Base-by-base conservation (phyloP, 2,888 invertebrate genomes). In the Sclerodermus sp. region DNA sequence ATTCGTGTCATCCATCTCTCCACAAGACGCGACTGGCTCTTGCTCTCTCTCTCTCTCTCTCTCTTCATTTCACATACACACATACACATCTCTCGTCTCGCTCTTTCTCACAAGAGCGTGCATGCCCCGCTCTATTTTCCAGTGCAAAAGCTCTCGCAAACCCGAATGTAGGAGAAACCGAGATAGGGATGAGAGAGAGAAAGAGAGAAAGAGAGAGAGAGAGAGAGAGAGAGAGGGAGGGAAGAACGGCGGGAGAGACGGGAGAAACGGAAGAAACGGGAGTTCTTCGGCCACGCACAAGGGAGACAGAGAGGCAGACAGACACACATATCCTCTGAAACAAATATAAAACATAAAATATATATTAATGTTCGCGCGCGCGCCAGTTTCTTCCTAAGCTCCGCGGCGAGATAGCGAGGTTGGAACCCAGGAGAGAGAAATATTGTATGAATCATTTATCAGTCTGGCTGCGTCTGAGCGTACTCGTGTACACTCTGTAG, bases 381-480 rank as follows among this genome's bases (percentile, higher is more conserved):
- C n/a, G 66, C 62, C 60, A 60, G 66, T 66, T 69, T 64, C 66
- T 70, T 68, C 62, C 57, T 58, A 65, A 64, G 60, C 62, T 60
- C 57, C 55, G 45, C 57, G 63, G 49, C 52, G 57, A 51, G 51
- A 49, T 43, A 46, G 53, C 49, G 53, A 47, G 34, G 51, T 49
- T 50, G 42, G 51, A 45, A 49, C 49, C 49, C 51, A 58, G 52
- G 50, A 58, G 49, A 15, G 57, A 68, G 64, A 59, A 61, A 58
- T 60, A 57, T 64, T 61, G 61, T 62, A 73, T 73, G 74, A 74
- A 75, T 75, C 70, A 73, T 75, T 74, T 73, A 74, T 75, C 70
- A 70, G 68, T 67, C 68, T 67, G 64, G 68, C 69, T 66, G 66
- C 64, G 64, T 62, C 64, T 58, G 62, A 51, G 47, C 51, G 52